phyloP scores from a whole-genome alignment of 2,113 vertebrate genomes.

The Polypterus bichir region DNA sequence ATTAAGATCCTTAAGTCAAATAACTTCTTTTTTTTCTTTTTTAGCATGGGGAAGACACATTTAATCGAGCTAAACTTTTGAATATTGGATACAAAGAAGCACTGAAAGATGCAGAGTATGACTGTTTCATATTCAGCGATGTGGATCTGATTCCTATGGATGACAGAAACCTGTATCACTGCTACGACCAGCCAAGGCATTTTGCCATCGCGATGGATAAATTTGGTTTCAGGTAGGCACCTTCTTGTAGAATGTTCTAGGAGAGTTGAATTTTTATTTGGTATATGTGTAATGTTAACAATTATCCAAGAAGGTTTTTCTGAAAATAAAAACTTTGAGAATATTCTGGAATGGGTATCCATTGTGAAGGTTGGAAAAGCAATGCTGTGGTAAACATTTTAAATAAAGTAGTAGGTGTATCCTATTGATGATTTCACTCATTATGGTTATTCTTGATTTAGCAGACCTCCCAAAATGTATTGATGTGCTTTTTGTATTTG shows the following conservation, averaged over 20 bases:
- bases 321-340: too few relatives aligned
- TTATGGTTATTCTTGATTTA: too few relatives aligned
- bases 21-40: not conserved
- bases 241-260: not conserved
- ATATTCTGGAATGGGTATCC: too few relatives aligned
- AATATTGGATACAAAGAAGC: constrained; percentile 90
- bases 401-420: too few relatives aligned
- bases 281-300: too few relatives aligned
- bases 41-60: constrained; percentile 88
- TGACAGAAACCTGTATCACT: constrained; percentile 94
- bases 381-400: too few relatives aligned
- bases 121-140: constrained; percentile 97
- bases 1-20: not conserved
- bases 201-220: constrained; percentile 93
- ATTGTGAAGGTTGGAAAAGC: too few relatives aligned
- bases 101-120: constrained; percentile 74
- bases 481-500: too few relatives aligned
- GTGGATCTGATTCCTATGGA: constrained; percentile 98
- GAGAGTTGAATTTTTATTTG: too few relatives aligned
- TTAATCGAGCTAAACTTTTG: constrained; percentile 90
- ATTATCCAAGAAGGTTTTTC: too few relatives aligned
- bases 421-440: too few relatives aligned
- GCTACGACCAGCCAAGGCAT: constrained; percentile 90
- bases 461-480: too few relatives aligned
- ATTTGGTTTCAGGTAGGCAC: constrained; percentile 56